Evolutionary conservation across 2,113 vertebrate species (phyloP), one percentile per base, ranked within the genome.

Genomic region (Embiotoca jacksoni): DNA sequence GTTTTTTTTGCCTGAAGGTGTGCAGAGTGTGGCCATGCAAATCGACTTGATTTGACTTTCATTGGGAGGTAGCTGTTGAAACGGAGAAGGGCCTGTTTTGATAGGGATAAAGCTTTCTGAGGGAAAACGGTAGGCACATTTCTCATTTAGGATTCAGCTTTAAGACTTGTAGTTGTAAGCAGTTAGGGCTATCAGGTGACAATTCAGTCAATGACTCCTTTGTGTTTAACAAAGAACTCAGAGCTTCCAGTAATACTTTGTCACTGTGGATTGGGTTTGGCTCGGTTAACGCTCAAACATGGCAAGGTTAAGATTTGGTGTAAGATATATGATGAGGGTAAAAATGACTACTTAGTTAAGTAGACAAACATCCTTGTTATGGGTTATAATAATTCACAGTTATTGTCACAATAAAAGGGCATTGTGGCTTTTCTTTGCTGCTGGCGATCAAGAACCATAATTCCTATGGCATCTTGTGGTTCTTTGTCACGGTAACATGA

Each of bases 1-100:
- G 33, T 74, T 85, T 78, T 68, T 39, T 78, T 80, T 76, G 80
- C 82, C 75, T 78, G 31, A 41, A 73, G 56, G 61, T 50, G 46
- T 60, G 23, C 2, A 4, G 32, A 36, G 14, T 60, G 69, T 86
- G 31, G 15, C 72, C 71, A 57, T 71, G 49, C 67, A 64, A 68
- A 82, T 72, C 6, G 9, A 31, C 30, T 67, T 14, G 11, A 35
- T 65, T 64, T 33, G 47, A 68, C 50, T 70, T 50, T 61, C 13
- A 81, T 59, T 54, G 4, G 1, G 50, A 56, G 15, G 54, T 54
- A 35, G 46, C 14, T 14, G 9, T 63, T 75, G 41, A 75, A 67
- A 75, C 35, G 10, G 80, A 77, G 72, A 88, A 67, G 36, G 44
- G 67, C 68, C 46, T 62, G 55, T 50, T 79, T 77, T 80, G 37